Conservation (phyloP, 2,797 vertebrate genomes). For the Simalia tracyae region DNA sequence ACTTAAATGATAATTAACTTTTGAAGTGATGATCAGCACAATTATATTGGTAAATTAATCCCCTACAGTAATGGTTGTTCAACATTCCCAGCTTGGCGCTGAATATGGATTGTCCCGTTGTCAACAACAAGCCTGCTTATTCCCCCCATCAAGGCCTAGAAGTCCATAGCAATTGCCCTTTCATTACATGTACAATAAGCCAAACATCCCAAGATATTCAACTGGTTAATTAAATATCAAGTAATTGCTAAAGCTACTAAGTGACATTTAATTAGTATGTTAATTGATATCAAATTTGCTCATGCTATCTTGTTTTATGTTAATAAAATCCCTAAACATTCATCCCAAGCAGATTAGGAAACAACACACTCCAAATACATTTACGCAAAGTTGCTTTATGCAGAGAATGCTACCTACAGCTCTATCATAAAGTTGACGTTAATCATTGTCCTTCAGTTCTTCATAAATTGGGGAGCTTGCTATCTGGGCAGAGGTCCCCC, state of each 20-base stretch:
- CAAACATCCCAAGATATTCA: conserved; percentile 65
- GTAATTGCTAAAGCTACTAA: conserved; percentile 73
- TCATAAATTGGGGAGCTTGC: conserved; percentile 10
- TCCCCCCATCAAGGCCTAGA: conserved; percentile 49
- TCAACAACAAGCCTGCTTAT: conserved; percentile 57
- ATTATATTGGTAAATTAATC: conserved; percentile 62
- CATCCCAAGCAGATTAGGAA: conserved; percentile 66
- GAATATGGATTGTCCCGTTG: conserved; percentile 44
- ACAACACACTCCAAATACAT: conserved; percentile 58
- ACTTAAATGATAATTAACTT: conserved; percentile 52
- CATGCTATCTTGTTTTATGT: conserved; percentile 72
- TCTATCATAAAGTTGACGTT: conserved; percentile 25
- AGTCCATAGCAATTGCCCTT: conserved; percentile 67
- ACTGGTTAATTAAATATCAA: conserved; percentile 76
- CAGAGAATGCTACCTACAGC: conserved; percentile 40
- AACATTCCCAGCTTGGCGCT: conserved; percentile 31
- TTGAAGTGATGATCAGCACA: conserved; percentile 45
- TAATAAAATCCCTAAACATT: conserved; percentile 73
- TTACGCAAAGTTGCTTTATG: conserved; percentile 58
- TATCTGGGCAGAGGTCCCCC: background rate
- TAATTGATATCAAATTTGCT: conserved; percentile 75
- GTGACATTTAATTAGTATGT: conserved; percentile 75
- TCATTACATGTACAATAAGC: conserved; percentile 64
- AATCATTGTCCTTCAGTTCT: conserved; percentile 18
- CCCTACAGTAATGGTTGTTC: conserved; percentile 29